A percentile compares a stretch with the other conserved stretches of the same genome.
These are phyloP conservation scores for Drosophila mojavensis DNA, from an alignment of 1,140 invertebrate genomes.

Conservation along the genomic window DNA sequence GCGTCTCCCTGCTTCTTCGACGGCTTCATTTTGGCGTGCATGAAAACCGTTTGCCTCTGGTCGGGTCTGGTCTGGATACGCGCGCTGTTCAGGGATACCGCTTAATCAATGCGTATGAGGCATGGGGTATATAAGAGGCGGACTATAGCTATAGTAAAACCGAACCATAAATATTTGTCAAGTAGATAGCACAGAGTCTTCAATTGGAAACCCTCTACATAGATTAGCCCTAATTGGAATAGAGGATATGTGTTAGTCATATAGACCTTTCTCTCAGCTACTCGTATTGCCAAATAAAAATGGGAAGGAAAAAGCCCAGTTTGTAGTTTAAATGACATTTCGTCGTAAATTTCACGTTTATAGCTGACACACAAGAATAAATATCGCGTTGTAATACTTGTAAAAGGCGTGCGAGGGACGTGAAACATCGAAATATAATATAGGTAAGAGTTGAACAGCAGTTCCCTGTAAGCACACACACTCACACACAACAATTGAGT, in stretches of 20 bases:
- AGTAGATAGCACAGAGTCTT: too few relatives aligned
- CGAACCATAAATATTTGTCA: too few relatives aligned
- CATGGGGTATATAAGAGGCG: background rate
- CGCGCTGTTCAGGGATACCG: slow-evolving; percentile 34
- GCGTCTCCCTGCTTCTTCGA: slow-evolving; percentile 16
- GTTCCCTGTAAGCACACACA: slow-evolving; percentile 14
- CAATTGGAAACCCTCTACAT: too few relatives aligned
- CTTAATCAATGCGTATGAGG: slow-evolving; percentile 3
- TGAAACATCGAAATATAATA: slow-evolving; percentile 42
- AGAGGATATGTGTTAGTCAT: slow-evolving; percentile 10
- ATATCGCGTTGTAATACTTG: slow-evolving; percentile 61
- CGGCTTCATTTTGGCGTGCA: slow-evolving; percentile 75
- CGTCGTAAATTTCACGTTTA: slow-evolving; percentile 82
- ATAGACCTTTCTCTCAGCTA: slow-evolving; percentile 14
- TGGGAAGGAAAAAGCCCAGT: slow-evolving; percentile 41
- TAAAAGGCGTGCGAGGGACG: slow-evolving; percentile 20
- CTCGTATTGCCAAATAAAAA: slow-evolving; percentile 29
- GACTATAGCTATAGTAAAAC: too few relatives aligned
- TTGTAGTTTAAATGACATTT: slow-evolving; percentile 83
- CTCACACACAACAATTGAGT: slow-evolving; percentile 17
- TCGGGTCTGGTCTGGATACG: slow-evolving; percentile 28
- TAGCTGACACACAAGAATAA: slow-evolving; percentile 80
- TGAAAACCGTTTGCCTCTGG: slow-evolving; percentile 70
- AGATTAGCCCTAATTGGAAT: background rate
- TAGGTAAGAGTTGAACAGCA: slow-evolving; percentile 26